phyloP scores from a whole-genome alignment of 2,888 invertebrate species.

The Catocala nupta region DNA sequence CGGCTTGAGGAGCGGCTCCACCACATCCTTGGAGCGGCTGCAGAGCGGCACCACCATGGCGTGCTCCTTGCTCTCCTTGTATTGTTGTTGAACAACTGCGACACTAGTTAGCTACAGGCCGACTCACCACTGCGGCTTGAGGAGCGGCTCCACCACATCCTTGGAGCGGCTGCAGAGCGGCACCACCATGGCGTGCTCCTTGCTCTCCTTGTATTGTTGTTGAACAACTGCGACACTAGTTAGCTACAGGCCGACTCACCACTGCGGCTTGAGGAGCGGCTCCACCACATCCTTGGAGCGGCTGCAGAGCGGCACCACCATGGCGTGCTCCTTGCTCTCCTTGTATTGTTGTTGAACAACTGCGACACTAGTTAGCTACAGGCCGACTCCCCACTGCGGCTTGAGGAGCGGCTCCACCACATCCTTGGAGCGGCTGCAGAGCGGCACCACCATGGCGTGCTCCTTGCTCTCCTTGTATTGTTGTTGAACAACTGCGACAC shows the following conservation, averaged over 20 bases:
- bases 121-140: conserved; percentile 98
- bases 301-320: conserved; percentile 98
- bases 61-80: conserved; percentile 94
- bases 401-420: conserved; percentile 98
- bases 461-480: conserved; percentile 92
- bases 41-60: conserved; percentile 98
- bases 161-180: conserved; percentile 98
- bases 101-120: background rate
- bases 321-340: conserved; percentile 95
- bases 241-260: conserved; percentile 87
- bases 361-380: background rate
- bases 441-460: conserved; percentile 98
- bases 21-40: conserved; percentile 98
- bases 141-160: conserved; percentile 98
- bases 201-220: conserved; percentile 89
- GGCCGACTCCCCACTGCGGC: conserved; percentile 94
- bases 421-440: conserved; percentile 98
- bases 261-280: conserved; percentile 98
- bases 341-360: conserved; percentile 78
- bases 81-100: conserved; percentile 57
- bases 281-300: conserved; percentile 99
- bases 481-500: too few relatives aligned
- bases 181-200: conserved; percentile 98
- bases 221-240: background rate
- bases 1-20: conserved; percentile 98